Percentiles rank a stretch among this genome's conserved stretches.
Conservation (phyloP, 35 echinoderm and acorn worm genomes). For the Lytechinus variegatus region DNA sequence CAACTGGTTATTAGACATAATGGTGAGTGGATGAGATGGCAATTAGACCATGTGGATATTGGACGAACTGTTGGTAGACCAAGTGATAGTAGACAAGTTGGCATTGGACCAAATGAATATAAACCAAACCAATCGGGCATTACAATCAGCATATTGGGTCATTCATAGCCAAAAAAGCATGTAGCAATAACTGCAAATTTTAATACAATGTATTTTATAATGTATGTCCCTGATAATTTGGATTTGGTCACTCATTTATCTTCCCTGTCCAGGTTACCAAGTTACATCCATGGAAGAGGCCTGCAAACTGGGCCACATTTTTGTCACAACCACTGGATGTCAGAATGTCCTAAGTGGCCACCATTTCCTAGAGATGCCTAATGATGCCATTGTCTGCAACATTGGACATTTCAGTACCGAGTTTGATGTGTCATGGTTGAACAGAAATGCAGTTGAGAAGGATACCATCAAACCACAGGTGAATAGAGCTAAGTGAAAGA, state of each 20-base stretch:
- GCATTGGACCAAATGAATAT: too few species aligned
- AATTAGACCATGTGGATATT: too few species aligned
- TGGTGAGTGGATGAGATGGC: too few species aligned
- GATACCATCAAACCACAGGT: conserved; percentile 98
- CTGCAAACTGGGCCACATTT: conserved; percentile 71
- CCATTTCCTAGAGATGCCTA: conserved; percentile 84
- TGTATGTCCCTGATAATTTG: background rate
- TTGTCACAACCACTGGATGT: conserved; percentile 94
- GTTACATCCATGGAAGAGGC: conserved; percentile 98
- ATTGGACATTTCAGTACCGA: conserved; percentile 99
- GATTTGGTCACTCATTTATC: background rate
- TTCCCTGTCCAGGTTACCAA: conserved; percentile 79
- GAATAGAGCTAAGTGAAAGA: too few species aligned
- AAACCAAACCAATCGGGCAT: background rate
- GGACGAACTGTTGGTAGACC: too few species aligned
- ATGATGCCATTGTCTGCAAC: conserved; percentile 97
- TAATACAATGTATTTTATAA: background rate
- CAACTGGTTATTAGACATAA: too few species aligned
- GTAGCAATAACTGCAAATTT: background rate
- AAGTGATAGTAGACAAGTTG: too few species aligned
- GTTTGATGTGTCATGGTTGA: conserved; percentile 87
- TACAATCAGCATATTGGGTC: background rate
- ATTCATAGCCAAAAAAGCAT: background rate
- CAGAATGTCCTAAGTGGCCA: conserved; percentile 69
- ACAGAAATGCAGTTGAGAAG: conserved; percentile 66